Evolutionary conservation across 2,797 vertebrate genomes (phyloP), one percentile per base, ranked within the genome.

Genomic region (Hydrolagus colliei): DNA sequence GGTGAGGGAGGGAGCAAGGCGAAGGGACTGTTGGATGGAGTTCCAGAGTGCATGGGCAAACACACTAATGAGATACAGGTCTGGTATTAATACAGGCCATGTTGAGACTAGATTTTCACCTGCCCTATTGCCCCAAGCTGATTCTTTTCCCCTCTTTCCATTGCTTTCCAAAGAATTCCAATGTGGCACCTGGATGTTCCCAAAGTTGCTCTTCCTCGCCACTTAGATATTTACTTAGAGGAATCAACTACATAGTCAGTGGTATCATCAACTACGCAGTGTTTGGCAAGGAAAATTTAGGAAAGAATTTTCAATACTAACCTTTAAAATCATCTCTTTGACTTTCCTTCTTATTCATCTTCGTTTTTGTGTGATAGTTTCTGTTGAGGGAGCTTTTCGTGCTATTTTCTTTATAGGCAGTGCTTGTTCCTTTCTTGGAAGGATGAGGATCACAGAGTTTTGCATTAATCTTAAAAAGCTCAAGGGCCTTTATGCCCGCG

Each of bases 381-480:
- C 67, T 80, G 89, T 95, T 92, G 91, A 94, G 95, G 90, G 92
- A 91, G 89, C 93, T 92, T 91, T 96, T 95, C 86, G 94, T 91
- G 91, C 95, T 93, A 92, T 93, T 95, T 92, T 97, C 97, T 89
- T 97, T 92, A 92, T 97, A 97, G 88, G 96, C 94, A 6, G 97
- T 97, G 88, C 96, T 96, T 0, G 98, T 97, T 93, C 97, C 98
- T 93, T 99, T 99, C 94, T 99, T 96, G 91, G 96, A 95, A 90
- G 96, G 95, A 92, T 96, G 95, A 93, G 95, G 96, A 93, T 97
- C 96, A 94, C 98, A 99, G 92, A 99, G 97, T 95, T 97, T 97
- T 93, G 97, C 97, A 88, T 98, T 99, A 95, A 95, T 95, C 94
- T 97, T 98, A 94, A 97, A 99, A 90, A 99, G 95, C 93, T 99